Evolutionary conservation across 2,113 vertebrate genomes (phyloP).

Genomic region (Mobula birostris): DNA sequence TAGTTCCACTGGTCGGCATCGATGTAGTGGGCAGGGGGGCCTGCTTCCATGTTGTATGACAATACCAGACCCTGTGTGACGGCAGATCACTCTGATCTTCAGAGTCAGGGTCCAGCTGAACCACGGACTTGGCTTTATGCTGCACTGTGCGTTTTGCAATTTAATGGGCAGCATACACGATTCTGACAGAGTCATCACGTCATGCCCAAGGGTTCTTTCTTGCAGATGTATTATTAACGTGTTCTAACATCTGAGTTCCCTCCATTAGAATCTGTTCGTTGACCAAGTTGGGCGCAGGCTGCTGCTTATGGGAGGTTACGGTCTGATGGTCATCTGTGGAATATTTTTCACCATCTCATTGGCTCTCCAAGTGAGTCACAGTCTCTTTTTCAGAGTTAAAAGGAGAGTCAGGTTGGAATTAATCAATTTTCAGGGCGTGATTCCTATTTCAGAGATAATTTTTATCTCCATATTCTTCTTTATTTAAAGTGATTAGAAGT

Average conservation of each 20-base stretch:
- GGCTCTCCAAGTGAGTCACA: constrained; percentile 64
- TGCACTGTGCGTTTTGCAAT: background rate
- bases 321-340: constrained; percentile 75
- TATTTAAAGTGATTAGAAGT: background rate
- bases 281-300: constrained; percentile 66
- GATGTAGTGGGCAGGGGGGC: too few species aligned
- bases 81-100: background rate
- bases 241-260: constrained; percentile 15
- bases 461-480: background rate
- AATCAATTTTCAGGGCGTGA: background rate
- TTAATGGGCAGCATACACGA: constrained; percentile 49
- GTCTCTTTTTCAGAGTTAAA: background rate
- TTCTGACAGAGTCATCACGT: constrained; percentile 25
- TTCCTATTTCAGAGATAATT: background rate
- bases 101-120: background rate
- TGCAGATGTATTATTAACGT: background rate
- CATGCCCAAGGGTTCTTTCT: background rate
- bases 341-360: constrained; percentile 72
- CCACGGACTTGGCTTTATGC: background rate
- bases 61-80: too few species aligned
- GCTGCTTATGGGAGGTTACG: constrained; percentile 73
- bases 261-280: constrained; percentile 67
- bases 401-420: background rate
- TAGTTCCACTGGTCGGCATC: too few species aligned
- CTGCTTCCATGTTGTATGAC: too few species aligned